These are phyloP conservation scores for Pseudorhombus dupliciocellatus DNA, from an alignment of 2,113 vertebrate species.

Conservation along the genomic window DNA sequence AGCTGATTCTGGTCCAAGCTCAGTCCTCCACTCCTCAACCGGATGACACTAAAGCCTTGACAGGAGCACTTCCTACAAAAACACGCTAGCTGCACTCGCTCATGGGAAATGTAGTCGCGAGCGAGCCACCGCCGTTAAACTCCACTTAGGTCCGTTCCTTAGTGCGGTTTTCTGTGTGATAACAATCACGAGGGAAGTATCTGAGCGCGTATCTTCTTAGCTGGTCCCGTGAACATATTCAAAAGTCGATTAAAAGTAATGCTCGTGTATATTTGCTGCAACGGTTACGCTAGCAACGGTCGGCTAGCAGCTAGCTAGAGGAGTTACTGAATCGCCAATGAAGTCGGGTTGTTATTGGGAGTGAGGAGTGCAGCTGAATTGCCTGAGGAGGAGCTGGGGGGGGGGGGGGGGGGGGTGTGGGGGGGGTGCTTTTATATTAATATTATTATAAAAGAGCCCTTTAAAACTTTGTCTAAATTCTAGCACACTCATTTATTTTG, in stretches of 20 bases:
- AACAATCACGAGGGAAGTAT: not conserved
- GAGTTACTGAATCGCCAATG: not conserved
- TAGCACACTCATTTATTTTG: no score
- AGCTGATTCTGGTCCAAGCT: conserved; percentile 21
- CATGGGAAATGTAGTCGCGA: conserved; percentile 72
- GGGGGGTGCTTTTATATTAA: no score
- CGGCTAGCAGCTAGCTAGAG: conserved; percentile 10
- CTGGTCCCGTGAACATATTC: not conserved
- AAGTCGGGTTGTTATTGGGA: conserved; percentile 41
- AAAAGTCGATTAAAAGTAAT: not conserved
- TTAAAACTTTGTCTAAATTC: no score
- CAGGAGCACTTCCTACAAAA: conserved; percentile 76
- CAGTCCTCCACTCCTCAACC: conserved; percentile 62
- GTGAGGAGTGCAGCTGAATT: not conserved
- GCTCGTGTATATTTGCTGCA: not conserved
- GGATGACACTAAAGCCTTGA: conserved; percentile 68
- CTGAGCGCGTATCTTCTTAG: rapidly evolving
- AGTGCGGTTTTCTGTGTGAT: not conserved
- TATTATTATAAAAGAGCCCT: no score
- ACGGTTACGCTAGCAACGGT: not conserved
- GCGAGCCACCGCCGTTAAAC: not conserved
- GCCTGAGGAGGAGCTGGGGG: conserved; percentile 24
- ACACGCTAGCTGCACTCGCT: conserved; percentile 37
- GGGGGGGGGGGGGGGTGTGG: no score
- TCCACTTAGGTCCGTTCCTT: not conserved